These are phyloP conservation scores for Cynopterus brachyotis DNA, from an alignment of 2,113 vertebrate genomes.

Conservation along the genomic window DNA sequence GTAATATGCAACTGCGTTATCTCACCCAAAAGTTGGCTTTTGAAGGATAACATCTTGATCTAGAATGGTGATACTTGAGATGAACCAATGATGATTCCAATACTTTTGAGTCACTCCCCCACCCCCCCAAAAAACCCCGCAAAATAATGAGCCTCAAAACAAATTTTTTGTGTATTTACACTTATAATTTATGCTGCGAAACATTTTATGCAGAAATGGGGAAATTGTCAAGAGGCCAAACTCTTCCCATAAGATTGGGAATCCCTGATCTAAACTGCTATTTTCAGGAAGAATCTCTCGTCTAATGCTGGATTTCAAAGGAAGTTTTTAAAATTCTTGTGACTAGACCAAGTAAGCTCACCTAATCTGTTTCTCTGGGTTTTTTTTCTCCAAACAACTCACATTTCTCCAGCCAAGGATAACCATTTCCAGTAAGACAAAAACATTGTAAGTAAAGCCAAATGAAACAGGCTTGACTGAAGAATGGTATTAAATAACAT, in stretches of 20 bases:
- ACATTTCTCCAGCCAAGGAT: conserved; percentile 2
- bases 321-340: not conserved
- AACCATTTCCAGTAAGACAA: conserved; percentile 11
- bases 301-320: not conserved
- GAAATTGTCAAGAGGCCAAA: not conserved
- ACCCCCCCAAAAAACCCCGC: not conserved
- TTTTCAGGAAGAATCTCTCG: not conserved
- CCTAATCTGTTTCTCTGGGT: not conserved
- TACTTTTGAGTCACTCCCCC: not conserved
- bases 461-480: not conserved
- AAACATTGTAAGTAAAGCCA: not conserved
- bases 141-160: not conserved
- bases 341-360: not conserved
- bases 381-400: conserved; percentile 23
- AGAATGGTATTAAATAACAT: not conserved
- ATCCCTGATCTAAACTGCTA: not conserved
- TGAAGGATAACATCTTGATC: not conserved
- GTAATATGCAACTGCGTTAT: not conserved
- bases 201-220: not conserved
- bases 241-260: not conserved
- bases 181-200: not conserved
- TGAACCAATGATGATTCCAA: not conserved
- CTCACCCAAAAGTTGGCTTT: not conserved
- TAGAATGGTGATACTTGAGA: not conserved
- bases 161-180: conserved; percentile 1